These are phyloP conservation scores for Poeciliopsis retropinna DNA, from an alignment of 2,113 vertebrate genomes.

Conservation along the genomic window DNA sequence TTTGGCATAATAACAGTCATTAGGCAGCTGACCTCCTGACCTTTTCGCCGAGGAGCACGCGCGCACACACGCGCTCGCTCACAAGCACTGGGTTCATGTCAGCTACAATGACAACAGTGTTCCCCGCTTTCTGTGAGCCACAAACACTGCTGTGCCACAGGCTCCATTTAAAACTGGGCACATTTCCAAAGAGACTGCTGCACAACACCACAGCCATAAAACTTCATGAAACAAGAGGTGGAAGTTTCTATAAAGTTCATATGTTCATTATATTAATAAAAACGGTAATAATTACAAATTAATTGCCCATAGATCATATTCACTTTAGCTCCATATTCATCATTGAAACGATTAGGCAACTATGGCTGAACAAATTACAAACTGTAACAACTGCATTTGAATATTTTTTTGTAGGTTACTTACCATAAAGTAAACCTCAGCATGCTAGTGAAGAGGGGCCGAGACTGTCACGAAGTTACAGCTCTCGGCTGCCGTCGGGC, in stretches of 20 bases:
- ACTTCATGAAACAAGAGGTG: constrained; percentile 9
- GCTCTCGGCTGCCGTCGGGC: constrained; percentile 16
- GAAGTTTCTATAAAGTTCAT: not conserved
- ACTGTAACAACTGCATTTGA: not conserved
- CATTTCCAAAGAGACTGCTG: constrained; percentile 23
- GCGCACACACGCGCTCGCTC: not conserved
- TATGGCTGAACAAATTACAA: not conserved
- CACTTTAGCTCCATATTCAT: not conserved
- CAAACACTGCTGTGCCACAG: constrained; percentile 6
- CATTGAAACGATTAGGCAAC: not conserved
- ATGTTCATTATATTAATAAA: no score
- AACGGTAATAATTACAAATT: not conserved
- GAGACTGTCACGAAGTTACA: constrained; percentile 28
- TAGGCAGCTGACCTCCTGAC: constrained; percentile 55
- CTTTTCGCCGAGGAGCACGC: not conserved
- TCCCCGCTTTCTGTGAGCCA: constrained; percentile 8
- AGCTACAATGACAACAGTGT: constrained; percentile 57
- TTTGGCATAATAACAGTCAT: constrained; percentile 60
- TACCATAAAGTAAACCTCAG: constrained; percentile 50
- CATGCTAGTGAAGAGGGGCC: constrained; percentile 32
- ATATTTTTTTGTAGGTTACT: constrained; percentile 36
- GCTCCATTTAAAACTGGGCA: constrained; percentile 15
- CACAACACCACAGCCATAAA: constrained; percentile 5
- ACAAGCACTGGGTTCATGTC: constrained; percentile 27
- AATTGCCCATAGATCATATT: not conserved